Base-by-base conservation (phyloP, 1,140 invertebrate genomes). In the Argopecten irradians region DNA sequence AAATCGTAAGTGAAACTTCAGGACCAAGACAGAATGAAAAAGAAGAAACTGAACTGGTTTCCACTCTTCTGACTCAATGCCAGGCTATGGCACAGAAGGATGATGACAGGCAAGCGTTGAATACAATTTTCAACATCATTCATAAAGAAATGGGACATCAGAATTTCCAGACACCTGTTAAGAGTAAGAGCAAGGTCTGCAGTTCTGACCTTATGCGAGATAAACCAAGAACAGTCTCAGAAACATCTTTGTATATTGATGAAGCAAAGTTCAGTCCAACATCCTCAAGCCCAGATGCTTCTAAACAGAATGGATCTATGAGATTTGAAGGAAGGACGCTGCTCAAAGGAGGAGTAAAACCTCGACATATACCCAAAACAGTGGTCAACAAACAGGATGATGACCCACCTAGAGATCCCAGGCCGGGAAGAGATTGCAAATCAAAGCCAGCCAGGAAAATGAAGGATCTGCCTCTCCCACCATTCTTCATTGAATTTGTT, bases 281-380 rank as follows among this genome's bases (percentile, higher is more conserved):
- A 0, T 19, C 14, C 46, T 88, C 46, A n/a, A 87, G 85, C 19
- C 28, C 33, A 28, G 43, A 32, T 83, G 28, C 16, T 41, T 82
- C 84, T 36, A 35, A n/a, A 46, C 32, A 84, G 9, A 82, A 83
- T 32, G 34, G 35, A 55, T 22, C 28, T 19, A 46, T 88, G 33
- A 82, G 87, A 16, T 92, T 92, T 92, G 91, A 92, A 89, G 91
- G 91, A 19, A 90, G 91, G 82, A 92, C 91, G 71, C 41, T 92
- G 32, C 82, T 92, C 22, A 92, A 92, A 89, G 92, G 92, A 19
- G 91, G 91, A 88, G 91, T 92, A 14, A 87, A 92, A 88, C 91
- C 92, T 36, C 89, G 92, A 46, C 92, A 91, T 85, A 91, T 92
- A 82, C 91, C 92, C 2, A 92, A 92, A 89, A 90, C 85, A 33